A percentile compares a stretch with the other conserved stretches of the same genome.
Conservation (phyloP, 1,140 invertebrate species). For the Drosophila nikananu region DNA sequence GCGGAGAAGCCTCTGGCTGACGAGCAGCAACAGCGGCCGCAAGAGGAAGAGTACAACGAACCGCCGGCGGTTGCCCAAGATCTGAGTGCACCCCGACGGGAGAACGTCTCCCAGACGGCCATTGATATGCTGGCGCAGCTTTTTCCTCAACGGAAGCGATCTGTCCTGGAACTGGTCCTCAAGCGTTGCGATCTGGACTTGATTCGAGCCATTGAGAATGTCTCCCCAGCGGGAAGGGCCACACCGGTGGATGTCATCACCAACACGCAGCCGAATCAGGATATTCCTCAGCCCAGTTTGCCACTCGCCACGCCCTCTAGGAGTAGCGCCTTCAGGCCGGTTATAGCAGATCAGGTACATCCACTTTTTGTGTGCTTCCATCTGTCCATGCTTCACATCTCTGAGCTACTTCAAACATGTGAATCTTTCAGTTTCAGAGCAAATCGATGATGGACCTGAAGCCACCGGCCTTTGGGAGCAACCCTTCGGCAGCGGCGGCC, state of each 20-base stretch:
- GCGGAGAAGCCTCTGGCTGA: neutral
- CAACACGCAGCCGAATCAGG: slow-evolving; percentile 8
- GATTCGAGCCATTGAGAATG: slow-evolving; percentile 87
- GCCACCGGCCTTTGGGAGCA: slow-evolving; percentile 34
- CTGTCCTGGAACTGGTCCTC: slow-evolving; percentile 94
- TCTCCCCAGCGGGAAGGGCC: slow-evolving; percentile 52
- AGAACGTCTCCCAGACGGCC: slow-evolving; percentile 87
- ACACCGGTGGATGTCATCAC: slow-evolving; percentile 5
- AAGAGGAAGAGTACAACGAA: slow-evolving; percentile 22
- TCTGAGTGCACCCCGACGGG: slow-evolving; percentile 60
- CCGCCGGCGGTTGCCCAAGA: slow-evolving; percentile 56
- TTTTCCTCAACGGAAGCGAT: slow-evolving; percentile 94
- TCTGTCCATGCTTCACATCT: neutral
- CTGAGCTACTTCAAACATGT: neutral
- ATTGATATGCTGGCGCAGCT: slow-evolving; percentile 94
- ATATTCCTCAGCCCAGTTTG: slow-evolving; percentile 9
- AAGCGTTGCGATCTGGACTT: slow-evolving; percentile 94
- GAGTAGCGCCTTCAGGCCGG: slow-evolving; percentile 74
- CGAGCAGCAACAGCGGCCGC: neutral
- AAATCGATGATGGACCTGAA: slow-evolving; percentile 56
- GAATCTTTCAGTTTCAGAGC: slow-evolving; percentile 41
- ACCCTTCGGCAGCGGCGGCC: slow-evolving; percentile 51
- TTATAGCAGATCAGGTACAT: slow-evolving; percentile 68
- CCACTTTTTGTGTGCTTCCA: neutral
- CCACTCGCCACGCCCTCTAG: slow-evolving; percentile 51